Percentiles rank a stretch among this genome's conserved stretches.
Conservation (phyloP, 2,113 vertebrate genomes). For the Henicopernis longicauda region DNA sequence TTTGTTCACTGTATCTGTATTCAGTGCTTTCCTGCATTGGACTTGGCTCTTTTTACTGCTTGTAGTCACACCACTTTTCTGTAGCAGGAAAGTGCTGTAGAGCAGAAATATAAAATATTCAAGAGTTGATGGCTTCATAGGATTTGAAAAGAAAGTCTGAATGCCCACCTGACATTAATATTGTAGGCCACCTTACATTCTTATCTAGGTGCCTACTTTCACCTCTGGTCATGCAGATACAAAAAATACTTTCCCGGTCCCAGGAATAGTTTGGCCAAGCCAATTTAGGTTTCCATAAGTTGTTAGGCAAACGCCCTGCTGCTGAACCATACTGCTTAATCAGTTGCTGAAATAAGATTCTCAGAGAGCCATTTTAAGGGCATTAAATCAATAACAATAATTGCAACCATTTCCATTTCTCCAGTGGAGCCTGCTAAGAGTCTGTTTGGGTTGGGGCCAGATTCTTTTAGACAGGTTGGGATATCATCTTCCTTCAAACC, state of each 20-base stretch:
- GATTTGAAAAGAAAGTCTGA: neutral
- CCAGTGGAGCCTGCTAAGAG: slow-evolving; percentile 28
- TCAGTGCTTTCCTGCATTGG: neutral
- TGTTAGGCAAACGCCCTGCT: neutral
- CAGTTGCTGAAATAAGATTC: slow-evolving; percentile 46
- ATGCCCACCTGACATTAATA: neutral
- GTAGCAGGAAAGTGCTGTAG: neutral
- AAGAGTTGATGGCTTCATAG: neutral
- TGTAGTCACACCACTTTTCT: neutral
- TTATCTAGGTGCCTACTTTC: neutral
- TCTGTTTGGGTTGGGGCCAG: slow-evolving; percentile 18
- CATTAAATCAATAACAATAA: slow-evolving; percentile 59
- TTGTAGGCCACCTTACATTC: neutral
- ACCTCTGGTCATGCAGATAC: neutral
- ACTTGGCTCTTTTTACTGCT: neutral
- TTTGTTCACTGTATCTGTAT: neutral
- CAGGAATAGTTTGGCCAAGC: neutral
- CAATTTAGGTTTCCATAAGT: neutral
- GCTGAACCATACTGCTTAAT: slow-evolving; percentile 28
- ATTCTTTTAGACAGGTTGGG: slow-evolving; percentile 11
- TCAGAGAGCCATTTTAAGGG: slow-evolving; percentile 9
- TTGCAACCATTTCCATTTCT: slow-evolving; percentile 40
- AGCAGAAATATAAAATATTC: neutral
- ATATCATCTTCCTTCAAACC: slow-evolving; percentile 33
- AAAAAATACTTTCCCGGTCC: neutral